These are phyloP conservation scores for Ditylenchus weischeri DNA, from an alignment of 2,888 invertebrate species.

Conservation along the genomic window DNA sequence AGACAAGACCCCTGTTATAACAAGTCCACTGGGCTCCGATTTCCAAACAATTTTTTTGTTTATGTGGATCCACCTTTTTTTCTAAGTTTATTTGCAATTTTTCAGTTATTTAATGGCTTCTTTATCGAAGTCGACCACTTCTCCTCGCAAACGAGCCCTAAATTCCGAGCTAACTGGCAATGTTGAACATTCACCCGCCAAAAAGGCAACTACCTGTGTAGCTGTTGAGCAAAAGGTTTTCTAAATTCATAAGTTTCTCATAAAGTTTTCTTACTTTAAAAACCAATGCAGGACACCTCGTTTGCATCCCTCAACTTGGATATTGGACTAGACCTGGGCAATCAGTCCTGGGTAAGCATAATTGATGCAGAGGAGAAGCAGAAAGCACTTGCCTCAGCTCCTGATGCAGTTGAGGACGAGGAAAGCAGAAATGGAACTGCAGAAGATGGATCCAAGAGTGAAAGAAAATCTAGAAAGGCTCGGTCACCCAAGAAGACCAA, in stretches of 20 bases:
- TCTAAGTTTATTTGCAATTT: no score
- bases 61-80: no score
- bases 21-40: no score
- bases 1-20: no score
- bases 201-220: neutral
- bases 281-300: conserved; percentile 3
- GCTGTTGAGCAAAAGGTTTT: no score
- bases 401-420: neutral
- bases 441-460: neutral
- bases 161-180: neutral
- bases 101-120: neutral
- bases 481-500: neutral
- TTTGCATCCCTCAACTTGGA: conserved; percentile 2
- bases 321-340: neutral
- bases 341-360: neutral
- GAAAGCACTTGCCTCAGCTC: neutral
- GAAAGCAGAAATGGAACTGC: neutral
- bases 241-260: no score
- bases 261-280: no score
- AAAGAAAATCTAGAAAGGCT: neutral
- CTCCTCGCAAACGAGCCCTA: conserved; percentile 1
- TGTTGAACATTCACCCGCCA: conserved; percentile 1
- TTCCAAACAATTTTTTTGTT: no score
- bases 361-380: conserved; percentile 5
- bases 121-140: neutral